Conservation (phyloP, 2,888 invertebrate species). For the Trichogramma dendrolimi region DNA sequence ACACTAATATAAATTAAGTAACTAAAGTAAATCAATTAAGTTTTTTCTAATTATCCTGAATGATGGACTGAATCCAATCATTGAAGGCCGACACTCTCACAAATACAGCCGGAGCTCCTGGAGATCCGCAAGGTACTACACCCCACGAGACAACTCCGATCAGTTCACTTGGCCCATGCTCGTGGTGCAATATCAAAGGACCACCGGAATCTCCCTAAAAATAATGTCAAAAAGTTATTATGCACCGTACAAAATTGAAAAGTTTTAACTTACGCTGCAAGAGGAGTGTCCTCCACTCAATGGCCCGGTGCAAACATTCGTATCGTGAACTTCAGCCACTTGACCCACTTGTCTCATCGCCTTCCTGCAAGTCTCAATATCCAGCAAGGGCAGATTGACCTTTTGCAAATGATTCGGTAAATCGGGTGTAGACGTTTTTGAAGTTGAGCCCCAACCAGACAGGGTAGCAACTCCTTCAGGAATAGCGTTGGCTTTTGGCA, state of each 20-base stretch:
- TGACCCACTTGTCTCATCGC: slow-evolving; percentile 31
- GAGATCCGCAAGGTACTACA: slow-evolving; percentile 51
- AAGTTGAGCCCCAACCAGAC: slow-evolving; percentile 55
- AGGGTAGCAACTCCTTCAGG: slow-evolving; percentile 44
- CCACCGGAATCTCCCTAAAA: slow-evolving; percentile 58
- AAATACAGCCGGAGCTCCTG: slow-evolving; percentile 50
- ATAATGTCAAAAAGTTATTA: neutral
- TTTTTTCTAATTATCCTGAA: neutral
- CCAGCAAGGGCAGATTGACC: slow-evolving; percentile 39
- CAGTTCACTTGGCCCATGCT: slow-evolving; percentile 64
- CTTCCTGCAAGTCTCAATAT: slow-evolving; percentile 34
- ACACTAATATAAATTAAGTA: no score
- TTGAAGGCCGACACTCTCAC: slow-evolving; percentile 49
- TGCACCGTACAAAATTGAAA: neutral
- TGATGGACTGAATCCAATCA: slow-evolving; percentile 45
- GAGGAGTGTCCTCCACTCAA: slow-evolving; percentile 24
- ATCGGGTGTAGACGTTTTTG: slow-evolving; percentile 25
- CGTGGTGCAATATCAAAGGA: slow-evolving; percentile 50
- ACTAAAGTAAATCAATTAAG: no score
- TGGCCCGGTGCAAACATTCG: slow-evolving; percentile 40
- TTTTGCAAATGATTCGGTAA: slow-evolving; percentile 44
- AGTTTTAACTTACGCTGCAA: slow-evolving; percentile 24
- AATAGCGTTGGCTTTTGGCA: slow-evolving; percentile 44
- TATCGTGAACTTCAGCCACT: slow-evolving; percentile 33
- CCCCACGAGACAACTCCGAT: slow-evolving; percentile 56